Conservation (phyloP, 2,797 vertebrate species). For the Diceros bicornis region DNA sequence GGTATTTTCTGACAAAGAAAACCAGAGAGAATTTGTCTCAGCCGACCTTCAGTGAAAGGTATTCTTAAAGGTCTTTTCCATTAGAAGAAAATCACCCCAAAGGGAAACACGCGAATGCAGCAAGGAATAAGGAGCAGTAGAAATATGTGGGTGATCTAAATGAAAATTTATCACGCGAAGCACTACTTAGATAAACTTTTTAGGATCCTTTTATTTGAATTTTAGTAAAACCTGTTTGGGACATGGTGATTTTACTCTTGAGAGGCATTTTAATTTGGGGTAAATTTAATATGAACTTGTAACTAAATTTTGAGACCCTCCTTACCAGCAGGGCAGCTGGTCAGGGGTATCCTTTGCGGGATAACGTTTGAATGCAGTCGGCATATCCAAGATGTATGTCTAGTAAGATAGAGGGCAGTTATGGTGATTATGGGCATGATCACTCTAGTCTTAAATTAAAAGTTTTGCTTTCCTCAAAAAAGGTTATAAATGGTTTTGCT, state of each 20-base stretch:
- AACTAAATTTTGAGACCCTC: neutral
- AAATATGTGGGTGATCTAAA: rapidly evolving
- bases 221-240: neutral
- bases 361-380: neutral
- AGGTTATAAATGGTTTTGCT: neutral
- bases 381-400: neutral
- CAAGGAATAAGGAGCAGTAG: rapidly evolving
- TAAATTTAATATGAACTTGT: neutral
- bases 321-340: no score
- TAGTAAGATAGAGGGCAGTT: neutral
- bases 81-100: neutral
- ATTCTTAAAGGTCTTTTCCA: neutral
- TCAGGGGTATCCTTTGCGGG: no score
- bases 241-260: neutral
- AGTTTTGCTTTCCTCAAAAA: neutral
- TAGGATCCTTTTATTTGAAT: neutral
- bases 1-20: neutral
- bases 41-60: neutral
- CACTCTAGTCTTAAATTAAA: neutral
- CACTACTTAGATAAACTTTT: no score
- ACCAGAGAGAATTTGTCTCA: neutral
- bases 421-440: no score
- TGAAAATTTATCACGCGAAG: rapidly evolving
- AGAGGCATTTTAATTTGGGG: neutral
- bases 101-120: neutral